Conservation (phyloP, 2,113 vertebrate genomes). For the Mesitornis unicolor region DNA sequence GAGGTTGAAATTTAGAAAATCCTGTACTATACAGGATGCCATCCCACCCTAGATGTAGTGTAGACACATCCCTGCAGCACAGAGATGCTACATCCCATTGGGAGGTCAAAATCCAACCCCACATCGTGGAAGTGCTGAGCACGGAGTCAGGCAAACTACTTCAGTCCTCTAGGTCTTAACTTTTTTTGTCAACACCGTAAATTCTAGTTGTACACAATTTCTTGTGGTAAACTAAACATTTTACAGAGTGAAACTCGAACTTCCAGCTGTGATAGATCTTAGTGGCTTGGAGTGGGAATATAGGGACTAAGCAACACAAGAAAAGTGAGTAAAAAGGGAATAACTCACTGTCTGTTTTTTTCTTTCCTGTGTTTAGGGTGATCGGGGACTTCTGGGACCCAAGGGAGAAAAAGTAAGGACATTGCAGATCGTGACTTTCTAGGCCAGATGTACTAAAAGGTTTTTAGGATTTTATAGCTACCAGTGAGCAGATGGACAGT, state of each 20-base stretch:
- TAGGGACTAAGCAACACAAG: neutral
- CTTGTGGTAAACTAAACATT: neutral
- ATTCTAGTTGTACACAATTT: neutral
- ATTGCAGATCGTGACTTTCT: neutral
- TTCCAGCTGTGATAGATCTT: neutral
- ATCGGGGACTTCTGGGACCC: conserved; percentile 75
- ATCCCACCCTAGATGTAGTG: neutral
- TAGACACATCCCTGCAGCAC: too few species aligned
- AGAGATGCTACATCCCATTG: neutral
- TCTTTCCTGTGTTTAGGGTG: conserved; percentile 72
- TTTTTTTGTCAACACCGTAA: neutral
- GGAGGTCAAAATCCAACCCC: neutral
- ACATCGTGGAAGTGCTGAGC: neutral
- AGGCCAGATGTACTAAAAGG: neutral
- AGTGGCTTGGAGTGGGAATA: neutral
- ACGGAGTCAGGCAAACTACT: neutral
- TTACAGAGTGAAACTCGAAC: neutral
- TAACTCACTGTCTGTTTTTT: neutral
- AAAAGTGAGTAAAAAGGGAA: neutral
- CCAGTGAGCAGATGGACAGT: neutral
- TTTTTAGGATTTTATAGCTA: neutral
- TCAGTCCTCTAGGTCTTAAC: neutral
- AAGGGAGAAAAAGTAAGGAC: conserved; percentile 84
- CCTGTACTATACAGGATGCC: neutral
- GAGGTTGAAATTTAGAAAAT: neutral